Base-by-base conservation (phyloP, 2,113 vertebrate genomes). In the Arothron firmamentum region DNA sequence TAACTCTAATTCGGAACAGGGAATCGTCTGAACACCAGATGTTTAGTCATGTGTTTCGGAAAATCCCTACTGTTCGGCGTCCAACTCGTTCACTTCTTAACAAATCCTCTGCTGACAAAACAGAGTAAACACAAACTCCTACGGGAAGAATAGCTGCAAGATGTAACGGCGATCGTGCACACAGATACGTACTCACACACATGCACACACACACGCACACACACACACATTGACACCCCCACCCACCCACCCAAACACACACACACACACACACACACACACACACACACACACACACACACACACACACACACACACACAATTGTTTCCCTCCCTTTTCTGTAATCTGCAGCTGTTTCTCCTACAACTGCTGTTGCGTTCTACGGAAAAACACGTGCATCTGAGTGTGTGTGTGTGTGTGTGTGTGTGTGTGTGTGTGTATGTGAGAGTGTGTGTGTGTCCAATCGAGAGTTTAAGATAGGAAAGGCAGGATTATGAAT, bases 321-420 rank as follows among this genome's bases (percentile, higher is more conserved):
- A 56, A 59, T 46, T 59, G 41, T 67, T 69, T 78, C 65, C 75
- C 79, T 73, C 72, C 78, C 74, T 67, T 21, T 21, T 56, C 52
- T 79, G n/a, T 85, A 84, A 85, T 85, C 81, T 78, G 81, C 85
- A 87, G 85, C 87, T 88, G 85, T 83, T 86, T 77, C 69, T 83
- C 73, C 80, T 72, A 76, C 8, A 38, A 38, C 34, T 12, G 9
- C 34, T 38, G 34, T 38, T 38, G 34, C 4, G 46, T 70, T 31
- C 51, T 50, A 43, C 16, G 50, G 49, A 50, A 34, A 59, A 19
- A 25, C n/a, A 20, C 16, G 3, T n/a, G 16, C 17, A n/a, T n/a
- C n/a, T n/a, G n/a, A n/a, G n/a, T n/a, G n/a, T n/a, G n/a, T n/a
- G n/a, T n/a, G n/a, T n/a, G n/a, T n/a, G n/a, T n/a, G n/a, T n/a